Evolutionary conservation across 1,140 invertebrate genomes (phyloP).

Genomic region (Orius laevigatus): DNA sequence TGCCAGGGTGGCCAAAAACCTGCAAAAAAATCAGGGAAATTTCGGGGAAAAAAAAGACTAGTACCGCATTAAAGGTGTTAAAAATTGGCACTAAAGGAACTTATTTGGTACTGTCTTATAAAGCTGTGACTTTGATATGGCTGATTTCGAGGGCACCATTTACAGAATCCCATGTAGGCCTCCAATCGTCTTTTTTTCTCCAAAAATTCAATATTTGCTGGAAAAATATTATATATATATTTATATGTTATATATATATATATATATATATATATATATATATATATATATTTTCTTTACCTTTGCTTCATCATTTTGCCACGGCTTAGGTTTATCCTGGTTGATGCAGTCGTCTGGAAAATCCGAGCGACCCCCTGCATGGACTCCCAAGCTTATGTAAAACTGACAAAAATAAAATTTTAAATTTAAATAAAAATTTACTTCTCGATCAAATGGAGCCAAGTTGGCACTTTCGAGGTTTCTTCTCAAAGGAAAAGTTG

Average conservation of each 20-base stretch:
- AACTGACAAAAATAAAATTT: conserved; percentile 26
- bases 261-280: too few relatives aligned
- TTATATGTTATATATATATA: too few relatives aligned
- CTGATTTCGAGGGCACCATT: conserved; percentile 34
- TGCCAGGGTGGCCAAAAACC: neutral
- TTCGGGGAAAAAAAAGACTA: too few relatives aligned
- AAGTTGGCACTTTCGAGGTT: conserved; percentile 29
- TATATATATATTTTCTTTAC: too few relatives aligned
- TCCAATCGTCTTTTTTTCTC: conserved; percentile 17
- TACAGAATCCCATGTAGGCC: conserved; percentile 55
- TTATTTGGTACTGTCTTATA: conserved; percentile 17
- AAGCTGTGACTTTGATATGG: conserved; percentile 19
- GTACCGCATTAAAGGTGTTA: conserved; percentile 4
- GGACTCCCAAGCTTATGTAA: conserved; percentile 34
- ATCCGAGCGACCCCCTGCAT: conserved; percentile 34
- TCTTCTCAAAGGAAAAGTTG: conserved; percentile 6
- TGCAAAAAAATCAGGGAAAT: neutral
- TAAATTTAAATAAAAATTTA: conserved; percentile 15
- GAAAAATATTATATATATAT: too few relatives aligned
- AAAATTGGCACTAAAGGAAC: neutral
- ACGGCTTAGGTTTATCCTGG: conserved; percentile 28
- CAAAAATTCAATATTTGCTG: conserved; percentile 21
- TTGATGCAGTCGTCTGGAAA: conserved; percentile 29
- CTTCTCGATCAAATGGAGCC: conserved; percentile 38
- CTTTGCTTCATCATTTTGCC: conserved; percentile 28